Evolutionary conservation across 2,797 vertebrate species (phyloP).

Genomic region (Valencia hispanica): DNA sequence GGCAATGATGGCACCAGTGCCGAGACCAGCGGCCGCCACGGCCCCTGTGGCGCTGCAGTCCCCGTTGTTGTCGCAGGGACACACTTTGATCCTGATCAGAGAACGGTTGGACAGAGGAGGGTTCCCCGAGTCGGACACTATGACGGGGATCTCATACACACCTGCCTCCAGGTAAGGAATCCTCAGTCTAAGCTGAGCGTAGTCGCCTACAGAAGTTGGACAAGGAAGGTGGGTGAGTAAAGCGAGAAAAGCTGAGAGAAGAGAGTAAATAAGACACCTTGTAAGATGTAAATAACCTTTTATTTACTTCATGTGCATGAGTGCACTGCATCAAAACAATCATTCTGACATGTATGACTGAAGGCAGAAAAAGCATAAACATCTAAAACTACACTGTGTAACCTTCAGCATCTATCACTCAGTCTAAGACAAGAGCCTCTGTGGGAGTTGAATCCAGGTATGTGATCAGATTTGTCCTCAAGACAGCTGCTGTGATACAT

Average conservation of each 20-base stretch:
- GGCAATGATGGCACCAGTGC: constrained; percentile 95
- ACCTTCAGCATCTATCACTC: constrained; percentile 69
- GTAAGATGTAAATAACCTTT: constrained; percentile 27
- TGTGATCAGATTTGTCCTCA: constrained; percentile 76
- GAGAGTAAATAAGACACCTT: constrained; percentile 14
- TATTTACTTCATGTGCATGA: constrained; percentile 34
- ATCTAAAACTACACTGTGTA: constrained; percentile 34
- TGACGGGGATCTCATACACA: constrained; percentile 91
- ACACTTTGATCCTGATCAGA: constrained; percentile 94
- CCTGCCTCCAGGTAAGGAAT: constrained; percentile 91
- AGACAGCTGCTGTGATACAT: constrained; percentile 73
- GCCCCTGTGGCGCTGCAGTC: constrained; percentile 93
- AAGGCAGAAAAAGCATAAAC: constrained; percentile 34
- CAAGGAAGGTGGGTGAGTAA: not conserved
- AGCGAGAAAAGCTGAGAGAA: not conserved
- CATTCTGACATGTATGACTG: constrained; percentile 24
- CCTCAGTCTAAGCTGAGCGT: constrained; percentile 89
- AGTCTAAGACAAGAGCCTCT: constrained; percentile 58
- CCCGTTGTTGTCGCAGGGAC: constrained; percentile 93
- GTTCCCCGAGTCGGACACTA: constrained; percentile 95
- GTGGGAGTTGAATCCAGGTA: constrained; percentile 67
- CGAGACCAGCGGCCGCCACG: constrained; percentile 91
- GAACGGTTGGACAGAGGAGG: constrained; percentile 95
- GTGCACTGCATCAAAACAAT: constrained; percentile 33
- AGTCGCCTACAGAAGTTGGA: constrained; percentile 83